Evolutionary conservation across 2,888 invertebrate species (phyloP), one percentile per base, ranked within the genome.

Genomic region (Geotrupes spiniger): DNA sequence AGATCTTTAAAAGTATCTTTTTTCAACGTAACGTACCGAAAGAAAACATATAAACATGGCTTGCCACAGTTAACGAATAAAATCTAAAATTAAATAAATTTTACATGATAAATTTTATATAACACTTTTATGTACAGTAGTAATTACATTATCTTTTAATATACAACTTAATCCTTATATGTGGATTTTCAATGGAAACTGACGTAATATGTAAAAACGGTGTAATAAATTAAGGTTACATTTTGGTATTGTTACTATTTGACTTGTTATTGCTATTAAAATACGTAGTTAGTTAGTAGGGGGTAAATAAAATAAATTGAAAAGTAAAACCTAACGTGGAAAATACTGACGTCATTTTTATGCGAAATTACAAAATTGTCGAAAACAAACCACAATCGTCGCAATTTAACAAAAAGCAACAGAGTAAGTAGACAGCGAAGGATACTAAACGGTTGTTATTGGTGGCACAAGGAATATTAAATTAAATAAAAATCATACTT

Each of bases 401-500:
- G 28, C 17, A 50, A 46, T 42, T 45, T 46, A 46, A 31, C 27
- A 46, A 49, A 46, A 50, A 54, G 49, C 41, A 52, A 50, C 54
- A 49, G 29, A 42, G 47, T 49, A 46, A 45, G 38, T 21, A 17
- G 45, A 44, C 36, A 27, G 40, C 15, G 40, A 16, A 33, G 29
- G 40, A 28, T 39, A n/a, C 31, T 40, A 51, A 51, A 48, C 41
- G 31, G 38, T 29, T 26, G 33, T 25, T 25, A 46, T 48, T 46
- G 63, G 61, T 69, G 68, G 69, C 68, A 68, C 68, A 64, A 69
- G 69, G 68, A 70, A 69, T 68, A 66, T 65, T 62, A 64, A 62
- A 63, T 58, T 59, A 60, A 58, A 56, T 51, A 61, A 49, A 55
- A 50, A 53, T 56, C 47, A n/a, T 52, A 51, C 49, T 57, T 57